Evolutionary conservation across 1,140 invertebrate genomes (phyloP).

Genomic region (Muscidifurax raptorellus): DNA sequence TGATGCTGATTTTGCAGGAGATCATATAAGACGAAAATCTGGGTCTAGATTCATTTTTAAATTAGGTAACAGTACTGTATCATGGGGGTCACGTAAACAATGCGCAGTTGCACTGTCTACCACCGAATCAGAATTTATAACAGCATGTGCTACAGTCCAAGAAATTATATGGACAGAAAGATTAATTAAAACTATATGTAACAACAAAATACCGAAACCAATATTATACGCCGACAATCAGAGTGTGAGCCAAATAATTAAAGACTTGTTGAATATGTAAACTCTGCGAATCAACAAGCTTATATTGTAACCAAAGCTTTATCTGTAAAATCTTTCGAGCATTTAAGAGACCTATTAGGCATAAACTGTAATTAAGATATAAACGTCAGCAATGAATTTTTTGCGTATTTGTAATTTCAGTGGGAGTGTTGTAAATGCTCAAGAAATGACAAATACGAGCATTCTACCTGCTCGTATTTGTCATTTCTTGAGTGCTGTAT

Average conservation of each 20-base stretch:
- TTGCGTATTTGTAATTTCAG: conserved; percentile 1
- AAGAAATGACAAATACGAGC: no score
- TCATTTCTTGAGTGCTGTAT: no score
- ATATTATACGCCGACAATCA: neutral
- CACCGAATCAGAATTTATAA: conserved; percentile 30
- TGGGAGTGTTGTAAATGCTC: neutral
- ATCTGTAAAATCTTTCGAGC: no score
- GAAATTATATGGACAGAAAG: conserved; percentile 24
- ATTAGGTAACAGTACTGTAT: conserved; percentile 37
- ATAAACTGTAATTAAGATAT: neutral
- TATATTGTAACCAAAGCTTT: no score
- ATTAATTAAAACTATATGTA: neutral
- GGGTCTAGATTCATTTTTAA: conserved; percentile 54
- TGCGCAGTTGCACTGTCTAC: conserved; percentile 42
- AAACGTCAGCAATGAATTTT: neutral
- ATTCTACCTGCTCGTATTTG: no score
- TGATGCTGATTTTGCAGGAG: conserved; percentile 60
- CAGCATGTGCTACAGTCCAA: neutral
- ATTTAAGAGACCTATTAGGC: no score
- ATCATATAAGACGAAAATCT: conserved; percentile 49
- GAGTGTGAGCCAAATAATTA: neutral
- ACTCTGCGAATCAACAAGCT: no score
- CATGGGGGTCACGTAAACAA: conserved; percentile 63
- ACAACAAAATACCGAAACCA: neutral
- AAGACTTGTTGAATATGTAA: no score